These are phyloP conservation scores for Dryococelus australis DNA, from an alignment of 2,888 invertebrate species.

Conservation along the genomic window DNA sequence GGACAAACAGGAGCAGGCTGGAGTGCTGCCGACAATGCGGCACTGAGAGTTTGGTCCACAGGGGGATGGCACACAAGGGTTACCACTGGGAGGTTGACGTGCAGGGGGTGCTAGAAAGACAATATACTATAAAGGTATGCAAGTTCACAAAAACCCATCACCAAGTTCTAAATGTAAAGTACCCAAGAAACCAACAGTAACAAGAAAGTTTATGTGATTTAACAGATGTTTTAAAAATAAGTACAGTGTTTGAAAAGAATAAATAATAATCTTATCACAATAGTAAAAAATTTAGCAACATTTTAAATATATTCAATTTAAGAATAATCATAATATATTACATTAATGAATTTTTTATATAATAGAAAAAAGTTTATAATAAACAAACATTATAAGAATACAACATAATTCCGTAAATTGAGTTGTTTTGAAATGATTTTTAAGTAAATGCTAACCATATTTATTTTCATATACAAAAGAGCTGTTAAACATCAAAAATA, in stretches of 20 bases:
- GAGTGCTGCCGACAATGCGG: constrained; percentile 62
- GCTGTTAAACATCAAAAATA: too few species aligned
- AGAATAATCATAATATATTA: not conserved
- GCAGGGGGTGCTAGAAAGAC: constrained; percentile 42
- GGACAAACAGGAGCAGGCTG: constrained; percentile 64
- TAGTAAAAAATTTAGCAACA: too few species aligned
- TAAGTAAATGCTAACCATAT: too few species aligned
- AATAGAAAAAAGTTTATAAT: too few species aligned
- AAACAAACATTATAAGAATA: too few species aligned
- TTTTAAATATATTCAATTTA: not conserved
- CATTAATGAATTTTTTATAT: too few species aligned
- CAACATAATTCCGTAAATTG: too few species aligned
- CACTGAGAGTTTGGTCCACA: constrained; percentile 68
- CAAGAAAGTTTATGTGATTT: not conserved
- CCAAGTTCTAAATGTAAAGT: constrained; percentile 31
- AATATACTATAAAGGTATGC: not conserved
- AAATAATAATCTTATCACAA: not conserved
- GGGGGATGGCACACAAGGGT: constrained; percentile 74
- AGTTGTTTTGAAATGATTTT: too few species aligned
- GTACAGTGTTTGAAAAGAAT: not conserved
- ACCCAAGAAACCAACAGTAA: constrained; percentile 51
- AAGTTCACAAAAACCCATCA: not conserved
- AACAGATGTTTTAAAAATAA: constrained; percentile 3
- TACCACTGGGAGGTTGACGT: constrained; percentile 49
- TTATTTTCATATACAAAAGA: too few species aligned